A percentile compares a stretch with the other conserved stretches of the same genome.
phyloP scores from a whole-genome alignment of 2,888 invertebrate genomes.

The Myathropa florea region DNA sequence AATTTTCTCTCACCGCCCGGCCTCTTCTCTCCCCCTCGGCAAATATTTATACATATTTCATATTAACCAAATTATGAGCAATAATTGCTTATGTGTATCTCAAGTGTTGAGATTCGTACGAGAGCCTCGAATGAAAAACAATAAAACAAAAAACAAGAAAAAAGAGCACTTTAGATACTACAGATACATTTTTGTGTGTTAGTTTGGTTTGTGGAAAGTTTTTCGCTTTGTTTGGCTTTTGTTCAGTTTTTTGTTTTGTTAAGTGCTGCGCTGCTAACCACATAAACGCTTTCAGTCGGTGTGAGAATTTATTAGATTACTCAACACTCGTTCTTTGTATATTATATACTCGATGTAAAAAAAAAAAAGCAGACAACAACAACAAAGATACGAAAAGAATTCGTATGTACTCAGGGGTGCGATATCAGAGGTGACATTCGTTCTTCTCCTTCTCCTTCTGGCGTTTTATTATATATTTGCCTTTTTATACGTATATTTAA shows the following conservation, averaged over 20 bases:
- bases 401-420: constrained; percentile 64
- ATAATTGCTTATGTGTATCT: constrained; percentile 55
- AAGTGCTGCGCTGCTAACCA: constrained; percentile 60
- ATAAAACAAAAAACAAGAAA: not conserved
- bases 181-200: constrained; percentile 45
- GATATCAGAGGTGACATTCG: constrained; percentile 70
- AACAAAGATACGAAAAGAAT: constrained; percentile 45
- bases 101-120: constrained; percentile 36
- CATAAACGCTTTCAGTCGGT: constrained; percentile 61
- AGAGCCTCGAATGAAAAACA: constrained; percentile 13
- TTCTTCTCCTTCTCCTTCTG: constrained; percentile 43
- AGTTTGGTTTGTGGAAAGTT: constrained; percentile 59
- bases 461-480: constrained; percentile 10
- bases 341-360: constrained; percentile 59
- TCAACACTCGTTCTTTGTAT: constrained; percentile 62
- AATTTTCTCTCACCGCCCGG: constrained; percentile 22
- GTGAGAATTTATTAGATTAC: constrained; percentile 70
- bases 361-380: constrained; percentile 29
- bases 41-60: constrained; percentile 52
- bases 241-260: constrained; percentile 11
- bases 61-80: constrained; percentile 62
- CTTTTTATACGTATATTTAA: not conserved
- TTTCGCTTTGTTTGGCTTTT: constrained; percentile 60
- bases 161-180: constrained; percentile 35
- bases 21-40: constrained; percentile 12